A percentile compares a stretch with the other conserved stretches of the same genome.
These are phyloP conservation scores for Pseudomyrmex flavicornis DNA, from an alignment of 1,140 invertebrate species.

Conservation along the genomic window DNA sequence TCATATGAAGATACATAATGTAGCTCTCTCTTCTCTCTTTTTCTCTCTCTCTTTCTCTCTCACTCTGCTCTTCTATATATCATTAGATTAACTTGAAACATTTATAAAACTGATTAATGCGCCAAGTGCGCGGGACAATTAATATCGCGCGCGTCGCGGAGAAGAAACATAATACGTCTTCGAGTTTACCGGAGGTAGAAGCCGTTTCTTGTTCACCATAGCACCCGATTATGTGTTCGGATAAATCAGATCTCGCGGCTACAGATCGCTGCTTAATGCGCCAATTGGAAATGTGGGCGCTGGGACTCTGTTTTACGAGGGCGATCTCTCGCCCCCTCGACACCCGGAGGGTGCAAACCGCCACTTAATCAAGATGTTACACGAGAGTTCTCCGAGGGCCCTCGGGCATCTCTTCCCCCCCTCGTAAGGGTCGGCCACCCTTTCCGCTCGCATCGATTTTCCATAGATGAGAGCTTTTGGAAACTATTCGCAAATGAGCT, in stretches of 20 bases:
- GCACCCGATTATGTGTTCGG: conserved; percentile 17
- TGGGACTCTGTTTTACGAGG: conserved; percentile 71
- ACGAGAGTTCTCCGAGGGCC: conserved; percentile 72
- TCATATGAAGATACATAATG: neutral
- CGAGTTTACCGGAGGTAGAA: neutral
- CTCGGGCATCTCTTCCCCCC: conserved; percentile 64
- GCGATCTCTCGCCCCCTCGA: conserved; percentile 16
- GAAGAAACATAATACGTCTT: no score
- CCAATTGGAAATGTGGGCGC: conserved; percentile 68
- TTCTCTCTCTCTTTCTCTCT: neutral
- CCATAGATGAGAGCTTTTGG: conserved; percentile 56
- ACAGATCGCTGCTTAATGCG: conserved; percentile 60
- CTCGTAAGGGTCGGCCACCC: conserved; percentile 31
- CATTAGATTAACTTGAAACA: neutral
- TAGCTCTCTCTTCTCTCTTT: neutral
- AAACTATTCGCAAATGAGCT: conserved; percentile 47
- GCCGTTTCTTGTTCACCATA: neutral
- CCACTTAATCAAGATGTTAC: conserved; percentile 80
- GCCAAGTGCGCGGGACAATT: neutral
- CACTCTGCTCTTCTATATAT: neutral
- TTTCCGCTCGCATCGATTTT: conserved; percentile 57
- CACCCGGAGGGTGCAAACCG: conserved; percentile 74
- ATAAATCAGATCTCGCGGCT: conserved; percentile 54
- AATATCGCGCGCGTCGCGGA: no score
- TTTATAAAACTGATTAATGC: neutral